Evolutionary conservation across 2,888 invertebrate genomes (phyloP).

Genomic region (Amphipyra tragopoginis): DNA sequence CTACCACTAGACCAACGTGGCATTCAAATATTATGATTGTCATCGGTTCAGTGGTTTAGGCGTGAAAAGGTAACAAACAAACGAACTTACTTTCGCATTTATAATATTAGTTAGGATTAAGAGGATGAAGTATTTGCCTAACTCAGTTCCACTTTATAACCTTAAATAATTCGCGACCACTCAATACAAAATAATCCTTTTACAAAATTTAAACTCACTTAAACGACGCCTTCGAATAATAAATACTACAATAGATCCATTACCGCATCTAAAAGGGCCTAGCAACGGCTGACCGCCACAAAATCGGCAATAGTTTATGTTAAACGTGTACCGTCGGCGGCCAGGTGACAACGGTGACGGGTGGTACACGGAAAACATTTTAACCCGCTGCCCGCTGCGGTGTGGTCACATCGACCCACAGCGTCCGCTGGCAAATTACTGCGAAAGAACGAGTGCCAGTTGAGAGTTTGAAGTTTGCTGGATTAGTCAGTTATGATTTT

Average conservation of each 20-base stretch:
- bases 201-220: slow-evolving; percentile 5
- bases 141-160: background rate
- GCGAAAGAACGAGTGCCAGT: slow-evolving; percentile 52
- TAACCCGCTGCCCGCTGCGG: slow-evolving; percentile 72
- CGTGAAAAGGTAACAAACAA: no score
- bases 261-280: slow-evolving; percentile 56
- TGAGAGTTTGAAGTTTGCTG: slow-evolving; percentile 46
- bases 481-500: slow-evolving; percentile 34
- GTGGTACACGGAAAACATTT: slow-evolving; percentile 84
- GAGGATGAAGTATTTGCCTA: background rate
- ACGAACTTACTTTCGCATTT: no score
- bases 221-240: slow-evolving; percentile 27
- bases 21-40: no score
- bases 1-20: no score
- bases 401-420: slow-evolving; percentile 70
- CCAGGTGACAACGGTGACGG: slow-evolving; percentile 73
- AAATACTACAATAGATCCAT: slow-evolving; percentile 60
- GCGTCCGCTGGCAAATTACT: slow-evolving; percentile 50
- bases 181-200: slow-evolving; percentile 27
- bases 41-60: no score
- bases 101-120: no score
- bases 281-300: slow-evolving; percentile 43
- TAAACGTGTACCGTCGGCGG: slow-evolving; percentile 52
- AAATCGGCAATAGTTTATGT: slow-evolving; percentile 61
- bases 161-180: slow-evolving; percentile 7